Evolutionary conservation across 2,113 vertebrate genomes (phyloP), one percentile per base, ranked within the genome.

Genomic region (western clawed frog (Xenopus tropicalis)): DNA sequence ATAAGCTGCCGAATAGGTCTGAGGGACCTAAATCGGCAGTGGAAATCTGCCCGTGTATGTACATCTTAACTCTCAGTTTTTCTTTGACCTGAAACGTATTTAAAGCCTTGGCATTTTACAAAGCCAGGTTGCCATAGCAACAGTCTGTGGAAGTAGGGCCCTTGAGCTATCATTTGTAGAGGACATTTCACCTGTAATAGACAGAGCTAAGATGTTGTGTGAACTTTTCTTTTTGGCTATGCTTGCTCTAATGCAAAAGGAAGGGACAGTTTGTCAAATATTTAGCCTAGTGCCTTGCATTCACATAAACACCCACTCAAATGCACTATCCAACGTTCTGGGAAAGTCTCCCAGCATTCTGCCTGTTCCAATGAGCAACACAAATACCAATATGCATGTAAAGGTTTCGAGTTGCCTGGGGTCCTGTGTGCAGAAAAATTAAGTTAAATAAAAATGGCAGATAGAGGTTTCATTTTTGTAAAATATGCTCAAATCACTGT

Each of bases 151-250:
- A 46, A 3, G 57, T 29, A 61, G 43, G 42, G 22, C 43, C 72
- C 64, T 67, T 61, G 63, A 67, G 64, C 72, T 19, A 67, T 74
- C 58, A 61, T 37, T 5, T 37, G 11, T 52, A 62, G 72, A 62
- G 57, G 65, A 69, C 65, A 68, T 62, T 68, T 75, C 65, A 68
- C 65, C 72, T 75, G 65, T n/a, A 75, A 69, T 69, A 75, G 69
- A 69, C 72, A 68, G 71, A 73, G 43, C 72, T 61, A 67, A 67
- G 65, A 75, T 68, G 65, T 67, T 54, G 56, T 75, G 54, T 68
- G 65, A 75, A 69, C 65, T 75, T 75, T 75, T 75, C 72, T 74
- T 75, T 69, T 61, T 69, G 43, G 65, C 43, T n/a, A 10, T 61
- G 56, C 61, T 75, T 68, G 43, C 57, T 69, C 16, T 17, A 19